A percentile compares a stretch with the other conserved stretches of the same genome.
Evolutionary conservation across 2,797 vertebrate species (phyloP).

Genomic region (Silurus aristotelis): DNA sequence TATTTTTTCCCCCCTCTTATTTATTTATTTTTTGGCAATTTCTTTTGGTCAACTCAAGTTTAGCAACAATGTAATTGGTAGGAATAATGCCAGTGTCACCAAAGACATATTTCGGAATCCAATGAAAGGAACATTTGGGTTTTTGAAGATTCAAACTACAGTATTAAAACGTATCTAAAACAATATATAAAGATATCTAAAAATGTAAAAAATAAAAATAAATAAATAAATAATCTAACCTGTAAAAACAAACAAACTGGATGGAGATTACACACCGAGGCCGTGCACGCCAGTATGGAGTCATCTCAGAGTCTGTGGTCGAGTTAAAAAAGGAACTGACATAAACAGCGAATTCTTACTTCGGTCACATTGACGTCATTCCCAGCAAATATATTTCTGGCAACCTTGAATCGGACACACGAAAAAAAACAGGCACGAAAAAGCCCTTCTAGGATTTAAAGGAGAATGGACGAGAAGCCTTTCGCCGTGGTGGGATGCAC

Average conservation of each 20-base stretch:
- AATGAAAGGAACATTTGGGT: no score
- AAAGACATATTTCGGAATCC: not conserved
- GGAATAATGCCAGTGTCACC: not conserved
- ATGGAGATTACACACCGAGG: not conserved
- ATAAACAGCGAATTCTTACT: constrained; percentile 1
- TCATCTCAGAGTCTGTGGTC: not conserved
- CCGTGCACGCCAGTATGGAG: not conserved
- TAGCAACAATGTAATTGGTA: not conserved
- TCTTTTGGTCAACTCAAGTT: not conserved
- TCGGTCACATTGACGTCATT: not conserved
- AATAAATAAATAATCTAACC: no score
- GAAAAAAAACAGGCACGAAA: no score
- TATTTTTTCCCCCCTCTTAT: not conserved
- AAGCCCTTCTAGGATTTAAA: not conserved
- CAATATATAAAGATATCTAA: no score
- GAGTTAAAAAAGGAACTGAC: not conserved
- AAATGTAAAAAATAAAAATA: not conserved
- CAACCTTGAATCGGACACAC: not conserved
- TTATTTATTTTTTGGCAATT: not conserved
- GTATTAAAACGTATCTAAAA: not conserved
- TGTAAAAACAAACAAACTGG: not conserved
- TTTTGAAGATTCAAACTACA: no score
- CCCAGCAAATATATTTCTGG: not conserved
- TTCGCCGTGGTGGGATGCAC: not conserved
- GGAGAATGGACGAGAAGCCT: not conserved